These are phyloP conservation scores for Ursus arctos DNA, from an alignment of 2,113 vertebrate genomes.

Conservation along the genomic window DNA sequence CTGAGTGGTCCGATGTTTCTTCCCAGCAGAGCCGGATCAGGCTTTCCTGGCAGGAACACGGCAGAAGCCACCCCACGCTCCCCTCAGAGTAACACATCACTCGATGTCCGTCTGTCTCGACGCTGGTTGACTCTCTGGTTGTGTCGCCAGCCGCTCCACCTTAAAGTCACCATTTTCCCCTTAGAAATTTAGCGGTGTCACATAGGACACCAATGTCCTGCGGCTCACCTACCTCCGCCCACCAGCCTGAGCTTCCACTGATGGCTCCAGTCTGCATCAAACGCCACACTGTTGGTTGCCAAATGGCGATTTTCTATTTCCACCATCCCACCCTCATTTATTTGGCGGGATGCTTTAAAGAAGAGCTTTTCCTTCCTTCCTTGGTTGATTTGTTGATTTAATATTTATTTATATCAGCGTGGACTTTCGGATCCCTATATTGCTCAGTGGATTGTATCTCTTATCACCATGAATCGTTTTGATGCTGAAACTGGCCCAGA, in stretches of 20 bases:
- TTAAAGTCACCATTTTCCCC: not conserved
- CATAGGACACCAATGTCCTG: not conserved
- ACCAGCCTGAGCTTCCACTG: not conserved
- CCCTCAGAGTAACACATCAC: not conserved
- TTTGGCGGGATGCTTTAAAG: not conserved
- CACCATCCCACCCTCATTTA: not conserved
- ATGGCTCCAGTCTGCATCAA: not conserved
- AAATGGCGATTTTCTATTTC: not conserved
- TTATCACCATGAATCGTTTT: not conserved
- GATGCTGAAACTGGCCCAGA: not conserved
- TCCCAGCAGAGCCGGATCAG: not conserved
- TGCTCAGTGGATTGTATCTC: not conserved
- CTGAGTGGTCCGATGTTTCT: not conserved
- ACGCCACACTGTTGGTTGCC: not conserved
- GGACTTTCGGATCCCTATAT: not conserved
- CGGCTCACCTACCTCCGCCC: not conserved
- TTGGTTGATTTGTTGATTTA: not conserved
- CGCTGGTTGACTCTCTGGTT: not conserved
- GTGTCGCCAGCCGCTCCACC: not conserved
- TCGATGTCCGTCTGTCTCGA: accelerated
- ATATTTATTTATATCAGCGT: not conserved
- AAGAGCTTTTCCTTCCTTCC: not conserved
- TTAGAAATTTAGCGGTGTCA: not conserved
- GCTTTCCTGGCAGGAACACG: not conserved
- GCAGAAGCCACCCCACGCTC: not conserved